Evolutionary conservation across 2,113 vertebrate genomes (phyloP).

Genomic region (Osmerus mordax): DNA sequence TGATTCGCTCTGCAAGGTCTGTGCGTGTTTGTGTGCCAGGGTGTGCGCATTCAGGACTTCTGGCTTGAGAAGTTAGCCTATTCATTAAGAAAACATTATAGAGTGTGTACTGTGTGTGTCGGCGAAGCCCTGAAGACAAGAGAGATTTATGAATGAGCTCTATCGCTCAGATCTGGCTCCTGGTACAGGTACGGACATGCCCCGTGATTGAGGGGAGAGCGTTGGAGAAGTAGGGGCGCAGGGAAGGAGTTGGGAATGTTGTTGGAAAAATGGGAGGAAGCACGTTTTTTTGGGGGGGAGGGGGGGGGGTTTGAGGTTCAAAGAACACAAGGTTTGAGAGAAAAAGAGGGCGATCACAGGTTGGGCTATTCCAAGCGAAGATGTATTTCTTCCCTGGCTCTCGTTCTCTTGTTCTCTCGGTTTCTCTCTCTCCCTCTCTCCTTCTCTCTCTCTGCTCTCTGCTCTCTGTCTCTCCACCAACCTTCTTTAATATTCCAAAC

Average conservation of each 20-base stretch:
- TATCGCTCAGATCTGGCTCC: constrained; percentile 32
- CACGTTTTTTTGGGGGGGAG: neutral
- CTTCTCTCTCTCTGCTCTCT: neutral
- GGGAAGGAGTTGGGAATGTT: neutral
- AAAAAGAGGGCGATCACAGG: neutral
- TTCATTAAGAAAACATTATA: neutral
- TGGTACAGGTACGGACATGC: constrained; percentile 59
- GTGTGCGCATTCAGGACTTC: neutral
- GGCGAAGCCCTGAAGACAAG: neutral
- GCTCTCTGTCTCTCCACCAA: constrained; percentile 9
- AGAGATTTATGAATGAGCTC: constrained; percentile 53
- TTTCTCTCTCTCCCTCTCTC: neutral
- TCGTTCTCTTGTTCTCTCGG: constrained; percentile 25
- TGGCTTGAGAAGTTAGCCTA: neutral
- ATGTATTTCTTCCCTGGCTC: constrained; percentile 34
- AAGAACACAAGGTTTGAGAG: neutral
- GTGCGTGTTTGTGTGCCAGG: neutral
- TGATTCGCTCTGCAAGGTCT: neutral
- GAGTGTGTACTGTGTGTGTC: neutral
- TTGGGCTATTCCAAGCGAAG: constrained; percentile 26
- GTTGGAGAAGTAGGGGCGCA: constrained; percentile 29
- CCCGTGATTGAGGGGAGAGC: constrained; percentile 10
- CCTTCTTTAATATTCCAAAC: constrained; percentile 1
- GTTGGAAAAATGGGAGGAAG: neutral
- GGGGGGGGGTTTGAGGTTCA: constrained; percentile 5